Evolutionary conservation across 1,140 invertebrate genomes (phyloP).

Genomic region (Drosophila neocordata): DNA sequence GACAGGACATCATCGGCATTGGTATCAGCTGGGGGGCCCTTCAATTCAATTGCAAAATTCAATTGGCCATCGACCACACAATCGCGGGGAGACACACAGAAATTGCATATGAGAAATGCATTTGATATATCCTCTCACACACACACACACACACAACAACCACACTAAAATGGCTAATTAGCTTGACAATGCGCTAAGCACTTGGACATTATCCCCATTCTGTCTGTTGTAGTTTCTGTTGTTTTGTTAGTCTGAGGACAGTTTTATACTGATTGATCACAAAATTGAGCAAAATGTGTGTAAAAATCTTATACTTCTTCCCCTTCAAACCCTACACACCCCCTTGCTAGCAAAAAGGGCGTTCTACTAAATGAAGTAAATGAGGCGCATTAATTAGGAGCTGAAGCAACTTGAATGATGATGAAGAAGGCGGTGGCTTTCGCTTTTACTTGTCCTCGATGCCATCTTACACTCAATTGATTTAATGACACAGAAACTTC

Average conservation of each 20-base stretch:
- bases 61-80: slow-evolving; percentile 49
- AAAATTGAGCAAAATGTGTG: slow-evolving; percentile 41
- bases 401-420: slow-evolving; percentile 21
- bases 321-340: neutral
- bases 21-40: slow-evolving; percentile 25
- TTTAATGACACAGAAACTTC: slow-evolving; percentile 65
- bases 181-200: slow-evolving; percentile 76
- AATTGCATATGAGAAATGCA: slow-evolving; percentile 43
- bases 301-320: slow-evolving; percentile 8
- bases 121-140: slow-evolving; percentile 40
- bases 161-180: slow-evolving; percentile 68
- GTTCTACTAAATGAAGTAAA: slow-evolving; percentile 38
- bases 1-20: neutral
- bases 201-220: slow-evolving; percentile 70
- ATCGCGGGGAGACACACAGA: neutral
- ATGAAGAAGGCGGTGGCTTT: slow-evolving; percentile 17
- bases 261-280: slow-evolving; percentile 17
- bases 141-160: neutral
- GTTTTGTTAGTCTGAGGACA: neutral
- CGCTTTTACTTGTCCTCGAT: slow-evolving; percentile 40
- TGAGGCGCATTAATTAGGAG: slow-evolving; percentile 71
- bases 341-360: neutral
- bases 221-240: neutral
- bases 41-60: slow-evolving; percentile 62
- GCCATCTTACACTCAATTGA: slow-evolving; percentile 81